These are phyloP conservation scores for Gryllus bimaculatus DNA, from an alignment of 1,140 invertebrate species.

Conservation along the genomic window DNA sequence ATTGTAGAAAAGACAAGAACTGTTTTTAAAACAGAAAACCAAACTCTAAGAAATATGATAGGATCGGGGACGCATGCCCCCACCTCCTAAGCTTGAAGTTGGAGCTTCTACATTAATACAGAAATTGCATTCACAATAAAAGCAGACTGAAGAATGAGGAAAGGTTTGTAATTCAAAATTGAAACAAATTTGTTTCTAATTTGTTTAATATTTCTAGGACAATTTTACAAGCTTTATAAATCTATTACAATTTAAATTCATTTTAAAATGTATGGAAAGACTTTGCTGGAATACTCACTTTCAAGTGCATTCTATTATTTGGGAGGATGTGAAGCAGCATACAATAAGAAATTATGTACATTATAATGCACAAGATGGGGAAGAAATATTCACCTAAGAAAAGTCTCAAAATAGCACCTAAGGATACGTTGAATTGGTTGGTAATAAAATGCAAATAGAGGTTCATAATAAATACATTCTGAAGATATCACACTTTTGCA, in stretches of 20 bases:
- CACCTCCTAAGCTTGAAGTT: no score
- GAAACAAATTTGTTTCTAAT: not conserved
- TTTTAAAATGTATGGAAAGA: slow-evolving; percentile 6
- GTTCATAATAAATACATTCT: not conserved
- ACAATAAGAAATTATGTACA: slow-evolving; percentile 2
- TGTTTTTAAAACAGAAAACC: no score
- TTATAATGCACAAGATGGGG: not conserved
- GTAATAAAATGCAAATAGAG: not conserved
- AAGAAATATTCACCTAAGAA: not conserved
- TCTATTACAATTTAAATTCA: not conserved
- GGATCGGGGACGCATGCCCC: no score
- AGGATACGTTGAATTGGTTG: not conserved
- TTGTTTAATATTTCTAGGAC: slow-evolving; percentile 2
- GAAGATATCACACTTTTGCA: not conserved
- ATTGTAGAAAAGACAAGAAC: no score
- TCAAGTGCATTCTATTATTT: not conserved
- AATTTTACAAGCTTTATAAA: slow-evolving; percentile 1
- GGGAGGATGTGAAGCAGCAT: not conserved
- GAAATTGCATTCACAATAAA: no score
- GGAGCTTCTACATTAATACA: no score
- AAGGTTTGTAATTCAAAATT: no score
- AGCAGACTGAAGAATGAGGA: no score
- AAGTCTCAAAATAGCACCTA: not conserved
- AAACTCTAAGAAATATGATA: no score
- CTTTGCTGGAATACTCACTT: not conserved